phyloP scores from a whole-genome alignment of 1,140 invertebrate genomes.

The Drosophila kanapiae region DNA sequence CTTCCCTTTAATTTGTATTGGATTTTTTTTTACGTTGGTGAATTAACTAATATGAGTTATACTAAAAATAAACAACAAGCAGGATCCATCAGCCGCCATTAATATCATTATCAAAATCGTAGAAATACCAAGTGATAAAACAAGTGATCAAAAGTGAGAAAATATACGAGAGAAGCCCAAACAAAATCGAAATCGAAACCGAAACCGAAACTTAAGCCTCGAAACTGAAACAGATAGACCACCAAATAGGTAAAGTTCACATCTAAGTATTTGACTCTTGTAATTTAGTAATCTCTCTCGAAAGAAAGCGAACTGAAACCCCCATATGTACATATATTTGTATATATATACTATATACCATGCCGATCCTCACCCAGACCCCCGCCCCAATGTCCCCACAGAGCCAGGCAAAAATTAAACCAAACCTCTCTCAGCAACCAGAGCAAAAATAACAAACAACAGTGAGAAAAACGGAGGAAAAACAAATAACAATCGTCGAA shows the following conservation, averaged over 20 bases:
- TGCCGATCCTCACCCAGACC: slow-evolving; percentile 47
- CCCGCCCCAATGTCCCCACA: slow-evolving; percentile 31
- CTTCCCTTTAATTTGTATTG: slow-evolving; percentile 14
- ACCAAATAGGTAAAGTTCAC: slow-evolving; percentile 76
- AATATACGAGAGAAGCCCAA: slow-evolving; percentile 16
- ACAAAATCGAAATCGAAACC: slow-evolving; percentile 19
- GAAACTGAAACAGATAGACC: slow-evolving; percentile 43
- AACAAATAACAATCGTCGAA: slow-evolving; percentile 1
- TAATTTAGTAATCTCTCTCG: slow-evolving; percentile 21
- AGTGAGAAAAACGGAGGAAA: background rate
- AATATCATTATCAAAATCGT: slow-evolving; percentile 7
- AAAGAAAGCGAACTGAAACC: slow-evolving; percentile 9
- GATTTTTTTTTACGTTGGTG: slow-evolving; percentile 18
- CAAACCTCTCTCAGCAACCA: slow-evolving; percentile 19
- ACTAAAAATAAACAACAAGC: background rate
- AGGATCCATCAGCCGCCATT: background rate
- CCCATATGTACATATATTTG: slow-evolving; percentile 1
- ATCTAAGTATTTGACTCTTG: slow-evolving; percentile 44
- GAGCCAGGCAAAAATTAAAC: slow-evolving; percentile 32
- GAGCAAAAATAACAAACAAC: slow-evolving; percentile 13
- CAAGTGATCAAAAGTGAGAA: slow-evolving; percentile 31
- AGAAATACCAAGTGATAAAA: slow-evolving; percentile 21
- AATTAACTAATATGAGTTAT: background rate
- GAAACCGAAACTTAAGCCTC: slow-evolving; percentile 16
- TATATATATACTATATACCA: slow-evolving; percentile 30